phyloP scores from a whole-genome alignment of 2,113 vertebrate species.

The Callipepla squamata region DNA sequence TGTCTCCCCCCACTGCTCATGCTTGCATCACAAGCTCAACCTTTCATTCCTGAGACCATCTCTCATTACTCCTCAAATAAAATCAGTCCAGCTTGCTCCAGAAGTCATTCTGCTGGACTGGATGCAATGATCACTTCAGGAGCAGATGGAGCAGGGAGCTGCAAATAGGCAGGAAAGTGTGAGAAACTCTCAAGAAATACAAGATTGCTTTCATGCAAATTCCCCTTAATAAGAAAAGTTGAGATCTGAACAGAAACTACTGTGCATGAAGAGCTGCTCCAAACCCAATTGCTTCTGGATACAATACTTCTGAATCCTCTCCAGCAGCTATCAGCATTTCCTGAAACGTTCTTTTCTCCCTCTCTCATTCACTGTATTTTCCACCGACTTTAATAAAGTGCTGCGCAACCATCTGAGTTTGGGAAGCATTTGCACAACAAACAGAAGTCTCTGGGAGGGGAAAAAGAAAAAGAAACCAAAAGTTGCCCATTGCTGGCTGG shows the following conservation, averaged over 20 bases:
- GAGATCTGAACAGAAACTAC: neutral
- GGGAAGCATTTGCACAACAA: neutral
- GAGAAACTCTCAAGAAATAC: neutral
- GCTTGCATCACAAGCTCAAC: neutral
- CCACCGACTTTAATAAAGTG: neutral
- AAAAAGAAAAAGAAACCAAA: neutral
- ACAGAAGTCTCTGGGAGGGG: neutral
- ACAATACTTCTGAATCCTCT: neutral
- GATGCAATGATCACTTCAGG: neutral
- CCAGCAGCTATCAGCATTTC: neutral
- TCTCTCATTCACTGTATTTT: neutral
- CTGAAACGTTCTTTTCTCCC: neutral
- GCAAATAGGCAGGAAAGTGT: neutral
- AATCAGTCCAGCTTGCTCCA: neutral
- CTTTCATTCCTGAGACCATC: neutral
- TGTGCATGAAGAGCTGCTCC: neutral
- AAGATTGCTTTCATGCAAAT: slow-evolving; percentile 32
- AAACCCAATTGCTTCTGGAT: slow-evolving; percentile 2
- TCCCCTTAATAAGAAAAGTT: neutral
- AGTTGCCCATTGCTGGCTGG: neutral
- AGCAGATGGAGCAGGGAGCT: neutral
- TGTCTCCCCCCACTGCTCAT: neutral
- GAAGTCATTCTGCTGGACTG: neutral
- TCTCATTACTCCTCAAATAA: neutral
- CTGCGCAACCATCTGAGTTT: neutral